Evolutionary conservation across 1,140 invertebrate species (phyloP), one percentile per base, ranked within the genome.

Genomic region (Eciton burchellii): DNA sequence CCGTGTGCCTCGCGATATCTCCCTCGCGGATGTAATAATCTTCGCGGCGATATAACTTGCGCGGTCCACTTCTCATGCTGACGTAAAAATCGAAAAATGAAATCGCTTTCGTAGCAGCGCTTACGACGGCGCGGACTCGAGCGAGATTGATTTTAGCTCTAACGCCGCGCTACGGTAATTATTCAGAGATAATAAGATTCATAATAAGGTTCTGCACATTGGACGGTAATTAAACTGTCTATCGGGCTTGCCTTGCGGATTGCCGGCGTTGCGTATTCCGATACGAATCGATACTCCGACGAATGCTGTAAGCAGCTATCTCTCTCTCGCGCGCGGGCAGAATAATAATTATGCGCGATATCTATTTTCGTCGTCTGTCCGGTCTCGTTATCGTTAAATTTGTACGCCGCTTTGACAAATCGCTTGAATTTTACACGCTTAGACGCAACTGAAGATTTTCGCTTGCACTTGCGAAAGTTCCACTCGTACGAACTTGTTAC

Each of bases 121-220:
- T 68, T 72, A 54, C 54, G 74, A 73, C 45, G 65, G 47, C 43
- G 47, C 68, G 82, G 60, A 84, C 85, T 73, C 72, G 66, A 84
- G 41, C 56, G 43, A 87, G 71, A 88, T 88, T 88, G 83, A 87
- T 88, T 88, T 88, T 56, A 73, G 54, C 11, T n/a, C 35, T 82
- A 88, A 88, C 85, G 19, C 59, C 49, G 45, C n/a, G 11, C 26
- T 68, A 52, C 81, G 52, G 49, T 82, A 73, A 74, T 73, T 77
- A 76, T 76, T 49, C 57, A 57, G 56, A 35, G 49, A 66, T 87
- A 88, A 88, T 88, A 87, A 81, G 84, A 45, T 35, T 21, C 74
- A 70, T 86, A 87, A 87, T 87, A 86, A 77, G 76, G 41, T 59
- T 26, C 56, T 52, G 81, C 62, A 62, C 45, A 71, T 87, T 84